Evolutionary conservation across 2,888 invertebrate genomes (phyloP), one percentile per base, ranked within the genome.

Genomic region (Punctoribates punctum): DNA sequence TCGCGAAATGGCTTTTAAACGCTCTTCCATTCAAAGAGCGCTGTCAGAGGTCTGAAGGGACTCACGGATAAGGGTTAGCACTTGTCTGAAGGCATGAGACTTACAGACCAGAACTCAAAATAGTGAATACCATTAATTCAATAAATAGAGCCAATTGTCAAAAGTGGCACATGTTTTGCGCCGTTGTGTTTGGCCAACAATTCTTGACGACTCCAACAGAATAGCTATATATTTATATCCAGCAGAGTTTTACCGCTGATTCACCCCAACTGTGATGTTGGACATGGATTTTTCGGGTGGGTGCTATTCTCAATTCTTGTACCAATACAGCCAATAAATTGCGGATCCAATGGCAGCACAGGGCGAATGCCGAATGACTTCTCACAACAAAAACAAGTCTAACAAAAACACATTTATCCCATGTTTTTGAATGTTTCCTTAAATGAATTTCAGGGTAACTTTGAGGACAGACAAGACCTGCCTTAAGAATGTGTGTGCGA

Each of bases 91-190:
- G 54, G n/a, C 8, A 13, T 8, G 23, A 27, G 27, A 25, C 23
- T 62, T n/a, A n/a, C n/a, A n/a, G n/a, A n/a, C n/a, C n/a, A n/a
- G n/a, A 27, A 62, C 29, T 62, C 27, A 62, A 62, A 27, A n/a
- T 20, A 51, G n/a, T 17, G 20, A 54, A 54, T 54, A 20, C 34
- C 15, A 15, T 25, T 23, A 62, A 62, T 62, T 20, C 62, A 6
- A 62, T 62, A 62, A 62, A 62, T 62, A 62, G 27, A 20, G 62
- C 62, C 62, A 62, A 62, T 62, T 62, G 62, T 62, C 27, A 62
- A 62, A 54, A 62, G 62, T 62, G 62, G 62, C 62, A 62, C 62
- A 62, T 62, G 62, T 62, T 62, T 62, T 25, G 54, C 54, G 13
- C 29, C 62, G 11, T 8, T 62, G 34, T 62, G 62, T 62, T 62